Evolutionary conservation across 2,113 vertebrate species (phyloP).

Genomic region (Synchiropus splendidus): DNA sequence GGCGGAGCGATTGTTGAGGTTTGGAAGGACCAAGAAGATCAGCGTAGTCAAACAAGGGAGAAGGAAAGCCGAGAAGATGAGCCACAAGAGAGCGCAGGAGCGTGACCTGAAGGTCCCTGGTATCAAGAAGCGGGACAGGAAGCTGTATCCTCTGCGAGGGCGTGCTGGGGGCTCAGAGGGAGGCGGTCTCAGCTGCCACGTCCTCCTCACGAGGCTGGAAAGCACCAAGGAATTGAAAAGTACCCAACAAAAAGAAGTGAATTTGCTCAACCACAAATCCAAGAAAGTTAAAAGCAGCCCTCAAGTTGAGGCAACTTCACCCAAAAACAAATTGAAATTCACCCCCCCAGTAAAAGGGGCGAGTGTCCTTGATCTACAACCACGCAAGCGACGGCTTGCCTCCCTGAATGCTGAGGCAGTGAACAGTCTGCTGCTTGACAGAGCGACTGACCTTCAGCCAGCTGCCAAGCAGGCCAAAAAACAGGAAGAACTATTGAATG

Average conservation of each 20-base stretch:
- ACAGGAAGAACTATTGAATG: constrained; percentile 47
- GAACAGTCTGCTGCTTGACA: constrained; percentile 85
- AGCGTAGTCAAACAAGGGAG: constrained; percentile 31
- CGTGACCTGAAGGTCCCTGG: constrained; percentile 20
- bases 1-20: constrained; percentile 53
- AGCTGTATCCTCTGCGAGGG: constrained; percentile 84
- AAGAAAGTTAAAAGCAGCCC: constrained; percentile 25
- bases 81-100: constrained; percentile 24
- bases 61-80: constrained; percentile 18
- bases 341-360: constrained; percentile 9
- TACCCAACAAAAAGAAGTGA: constrained; percentile 15
- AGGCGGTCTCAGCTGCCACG: constrained; percentile 74
- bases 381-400: constrained; percentile 85
- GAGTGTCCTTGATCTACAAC: constrained; percentile 48
- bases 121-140: constrained; percentile 73
- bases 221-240: constrained; percentile 11
- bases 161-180: constrained; percentile 50
- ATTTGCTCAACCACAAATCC: constrained; percentile 25
- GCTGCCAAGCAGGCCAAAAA: constrained; percentile 53
- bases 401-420: constrained; percentile 92
- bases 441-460: constrained; percentile 57
- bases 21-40: constrained; percentile 60
- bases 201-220: constrained; percentile 81
- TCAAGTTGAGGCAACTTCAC: constrained; percentile 13
- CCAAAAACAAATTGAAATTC: constrained; percentile 45